Percentiles rank a stretch among this genome's conserved stretches.
phyloP scores from a whole-genome alignment of 2,797 vertebrate species.

The Pseudomugil tenellus region DNA sequence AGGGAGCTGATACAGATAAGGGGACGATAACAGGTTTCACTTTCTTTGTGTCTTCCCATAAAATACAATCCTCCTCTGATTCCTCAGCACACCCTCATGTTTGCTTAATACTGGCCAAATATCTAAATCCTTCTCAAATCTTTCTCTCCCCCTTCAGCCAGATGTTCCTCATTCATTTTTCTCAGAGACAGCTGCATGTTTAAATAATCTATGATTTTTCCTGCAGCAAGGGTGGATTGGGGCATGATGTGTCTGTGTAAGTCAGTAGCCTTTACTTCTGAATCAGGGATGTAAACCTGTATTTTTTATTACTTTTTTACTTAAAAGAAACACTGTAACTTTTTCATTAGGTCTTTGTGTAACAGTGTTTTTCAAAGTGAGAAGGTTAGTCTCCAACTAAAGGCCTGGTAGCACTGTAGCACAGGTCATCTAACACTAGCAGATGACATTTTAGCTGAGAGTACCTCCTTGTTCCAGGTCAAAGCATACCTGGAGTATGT shows the following conservation, averaged over 20 bases:
- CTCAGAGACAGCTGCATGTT: slow-evolving; percentile 78
- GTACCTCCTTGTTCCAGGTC: slow-evolving; percentile 60
- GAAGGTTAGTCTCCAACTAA: slow-evolving; percentile 57
- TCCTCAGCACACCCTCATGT: slow-evolving; percentile 48
- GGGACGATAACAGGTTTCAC: slow-evolving; percentile 42
- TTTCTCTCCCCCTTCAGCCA: slow-evolving; percentile 68
- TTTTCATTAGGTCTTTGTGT: slow-evolving; percentile 39
- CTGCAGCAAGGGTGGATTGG: slow-evolving; percentile 66
- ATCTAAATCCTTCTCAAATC: slow-evolving; percentile 48
- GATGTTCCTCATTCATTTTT: slow-evolving; percentile 86
- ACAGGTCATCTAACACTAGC: slow-evolving; percentile 54
- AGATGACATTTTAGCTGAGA: slow-evolving; percentile 51
- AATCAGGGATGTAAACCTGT: slow-evolving; percentile 30
- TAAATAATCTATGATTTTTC: slow-evolving; percentile 85
- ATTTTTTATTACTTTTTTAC: slow-evolving; percentile 14
- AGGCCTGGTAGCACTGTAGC: slow-evolving; percentile 32
- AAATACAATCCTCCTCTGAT: slow-evolving; percentile 63
- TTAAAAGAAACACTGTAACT: slow-evolving; percentile 35
- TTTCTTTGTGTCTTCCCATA: slow-evolving; percentile 34
- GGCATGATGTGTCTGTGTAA: slow-evolving; percentile 66
- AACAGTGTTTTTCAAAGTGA: slow-evolving; percentile 62
- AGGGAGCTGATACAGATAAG: slow-evolving; percentile 55
- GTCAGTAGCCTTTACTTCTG: slow-evolving; percentile 51
- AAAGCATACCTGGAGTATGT: slow-evolving; percentile 35
- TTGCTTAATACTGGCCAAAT: slow-evolving; percentile 58